phyloP scores from a whole-genome alignment of 2,797 vertebrate genomes.

The Leptodactylus fallax region DNA sequence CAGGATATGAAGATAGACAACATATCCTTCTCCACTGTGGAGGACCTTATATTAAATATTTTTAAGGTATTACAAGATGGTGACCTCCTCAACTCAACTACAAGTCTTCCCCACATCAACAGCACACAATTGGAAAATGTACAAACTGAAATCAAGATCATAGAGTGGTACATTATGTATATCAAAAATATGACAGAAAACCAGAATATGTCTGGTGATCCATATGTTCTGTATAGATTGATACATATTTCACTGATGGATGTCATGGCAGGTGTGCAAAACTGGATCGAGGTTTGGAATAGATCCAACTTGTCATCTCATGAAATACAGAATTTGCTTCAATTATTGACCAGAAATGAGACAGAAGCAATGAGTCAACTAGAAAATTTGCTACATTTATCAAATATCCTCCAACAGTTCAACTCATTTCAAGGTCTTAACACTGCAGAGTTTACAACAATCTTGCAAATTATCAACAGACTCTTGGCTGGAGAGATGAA shows the following conservation, averaged over 20 bases:
- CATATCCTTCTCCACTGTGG: neutral
- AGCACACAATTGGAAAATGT: constrained; percentile 20
- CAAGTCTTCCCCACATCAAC: neutral
- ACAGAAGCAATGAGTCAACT: constrained; percentile 10
- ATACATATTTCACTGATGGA: constrained; percentile 36
- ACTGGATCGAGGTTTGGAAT: constrained; percentile 2
- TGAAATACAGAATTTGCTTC: neutral
- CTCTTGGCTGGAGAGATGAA: constrained; percentile 19
- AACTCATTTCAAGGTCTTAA: neutral
- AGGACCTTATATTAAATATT: neutral
- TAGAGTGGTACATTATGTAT: constrained; percentile 42
- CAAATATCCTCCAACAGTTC: neutral
- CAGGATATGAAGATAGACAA: constrained; percentile 4
- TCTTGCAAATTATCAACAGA: constrained; percentile 29
- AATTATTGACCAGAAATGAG: constrained; percentile 14
- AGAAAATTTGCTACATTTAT: constrained; percentile 8
- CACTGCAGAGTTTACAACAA: constrained; percentile 16
- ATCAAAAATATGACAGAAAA: constrained; percentile 36
- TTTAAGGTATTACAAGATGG: constrained; percentile 4
- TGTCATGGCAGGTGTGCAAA: neutral
- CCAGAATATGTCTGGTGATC: neutral
- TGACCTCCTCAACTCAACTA: neutral
- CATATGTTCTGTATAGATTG: constrained; percentile 37
- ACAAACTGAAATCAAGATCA: constrained; percentile 28
- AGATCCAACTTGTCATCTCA: neutral